Conservation (phyloP, 37 sponge, comb jelly and placozoan genomes). For the Aphrocallistes beatrix region DNA sequence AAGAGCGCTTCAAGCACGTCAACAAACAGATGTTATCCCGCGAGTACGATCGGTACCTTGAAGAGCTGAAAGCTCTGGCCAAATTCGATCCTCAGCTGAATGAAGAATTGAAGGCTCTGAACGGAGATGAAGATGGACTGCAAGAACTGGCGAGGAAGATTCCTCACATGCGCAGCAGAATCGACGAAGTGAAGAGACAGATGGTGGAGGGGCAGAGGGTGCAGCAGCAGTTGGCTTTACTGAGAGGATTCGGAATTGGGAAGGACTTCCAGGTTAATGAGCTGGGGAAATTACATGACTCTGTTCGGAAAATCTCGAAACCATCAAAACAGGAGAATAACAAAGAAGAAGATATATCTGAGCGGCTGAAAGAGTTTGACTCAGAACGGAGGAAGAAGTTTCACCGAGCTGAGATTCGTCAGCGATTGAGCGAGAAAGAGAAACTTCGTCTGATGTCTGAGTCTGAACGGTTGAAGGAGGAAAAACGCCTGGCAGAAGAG, state of each 20-base stretch:
- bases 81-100: no score
- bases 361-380: constrained; percentile 4
- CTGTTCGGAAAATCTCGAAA: neutral
- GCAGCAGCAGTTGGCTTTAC: neutral
- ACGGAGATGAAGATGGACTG: neutral
- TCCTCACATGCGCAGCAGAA: neutral
- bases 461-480: neutral
- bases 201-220: neutral
- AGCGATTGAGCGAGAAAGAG: neutral
- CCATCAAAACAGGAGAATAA: neutral
- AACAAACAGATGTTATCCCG: neutral
- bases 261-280: neutral
- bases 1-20: neutral
- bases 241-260: neutral
- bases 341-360: neutral
- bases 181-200: neutral
- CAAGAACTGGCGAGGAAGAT: neutral
- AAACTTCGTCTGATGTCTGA: neutral
- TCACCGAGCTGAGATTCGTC: neutral
- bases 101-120: no score
- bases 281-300: neutral
- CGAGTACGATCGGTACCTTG: neutral
- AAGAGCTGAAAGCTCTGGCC: neutral
- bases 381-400: neutral
- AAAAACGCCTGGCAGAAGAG: neutral